phyloP scores from a whole-genome alignment of 2,797 vertebrate genomes.

The Pteropus rufus region DNA sequence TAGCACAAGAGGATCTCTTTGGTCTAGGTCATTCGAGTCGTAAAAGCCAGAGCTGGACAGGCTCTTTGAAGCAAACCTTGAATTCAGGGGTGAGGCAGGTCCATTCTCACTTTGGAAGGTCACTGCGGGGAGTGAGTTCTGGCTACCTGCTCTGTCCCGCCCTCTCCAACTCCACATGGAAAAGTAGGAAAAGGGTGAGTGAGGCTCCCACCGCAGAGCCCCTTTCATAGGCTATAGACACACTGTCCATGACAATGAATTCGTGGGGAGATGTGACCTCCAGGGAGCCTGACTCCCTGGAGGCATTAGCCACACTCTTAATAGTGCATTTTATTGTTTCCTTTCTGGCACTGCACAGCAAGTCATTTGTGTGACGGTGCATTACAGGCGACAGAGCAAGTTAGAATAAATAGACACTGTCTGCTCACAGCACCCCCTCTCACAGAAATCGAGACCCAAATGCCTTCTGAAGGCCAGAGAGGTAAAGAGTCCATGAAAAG shows the following conservation, averaged over 20 bases:
- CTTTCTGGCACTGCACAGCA: conserved; percentile 49
- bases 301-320: conserved; percentile 51
- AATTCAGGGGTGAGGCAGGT: background rate
- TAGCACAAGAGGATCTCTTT: background rate
- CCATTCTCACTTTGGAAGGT: background rate
- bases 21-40: background rate
- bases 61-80: background rate
- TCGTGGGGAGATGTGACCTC: conserved; percentile 59
- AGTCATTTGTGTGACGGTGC: conserved; percentile 60
- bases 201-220: background rate
- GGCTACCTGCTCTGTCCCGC: background rate
- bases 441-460: background rate
- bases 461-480: conserved; percentile 37
- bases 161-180: background rate
- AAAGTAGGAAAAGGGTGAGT: background rate
- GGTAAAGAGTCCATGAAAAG: background rate
- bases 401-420: conserved; percentile 53
- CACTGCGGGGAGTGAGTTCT: too few species aligned
- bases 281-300: conserved; percentile 17
- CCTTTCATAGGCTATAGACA: background rate
- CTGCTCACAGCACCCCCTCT: background rate
- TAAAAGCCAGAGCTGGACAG: background rate
- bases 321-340: conserved; percentile 71
- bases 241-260: background rate
- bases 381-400: conserved; percentile 57